Conservation (phyloP, 2,888 invertebrate genomes). For the Caenorhabditis zanzibari region DNA sequence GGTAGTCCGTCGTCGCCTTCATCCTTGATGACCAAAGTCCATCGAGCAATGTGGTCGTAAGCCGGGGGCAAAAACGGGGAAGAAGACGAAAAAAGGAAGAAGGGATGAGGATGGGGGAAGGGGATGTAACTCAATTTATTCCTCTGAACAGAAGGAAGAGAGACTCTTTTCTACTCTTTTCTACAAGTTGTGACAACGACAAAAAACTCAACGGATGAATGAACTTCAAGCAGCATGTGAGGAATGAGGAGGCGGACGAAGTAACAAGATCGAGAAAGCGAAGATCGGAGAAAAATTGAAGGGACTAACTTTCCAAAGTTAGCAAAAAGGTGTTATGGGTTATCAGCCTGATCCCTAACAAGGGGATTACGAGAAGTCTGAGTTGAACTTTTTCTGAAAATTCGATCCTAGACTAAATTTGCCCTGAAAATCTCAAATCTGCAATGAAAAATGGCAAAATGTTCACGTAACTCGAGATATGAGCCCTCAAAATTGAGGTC, state of each 20-base stretch:
- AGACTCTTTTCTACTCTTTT: too few relatives aligned
- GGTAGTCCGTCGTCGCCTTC: slow-evolving; percentile 24
- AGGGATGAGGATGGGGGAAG: background rate
- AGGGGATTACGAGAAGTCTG: too few relatives aligned
- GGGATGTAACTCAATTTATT: slow-evolving; percentile 58
- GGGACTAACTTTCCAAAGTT: background rate
- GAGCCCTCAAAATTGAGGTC: too few relatives aligned
- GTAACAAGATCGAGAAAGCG: slow-evolving; percentile 15
- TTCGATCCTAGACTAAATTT: too few relatives aligned
- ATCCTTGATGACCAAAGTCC: slow-evolving; percentile 48
- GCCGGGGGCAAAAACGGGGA: slow-evolving; percentile 33
- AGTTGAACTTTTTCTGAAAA: too few relatives aligned
- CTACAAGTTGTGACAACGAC: slow-evolving; percentile 31
- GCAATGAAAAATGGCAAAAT: too few relatives aligned
- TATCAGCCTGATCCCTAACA: too few relatives aligned
- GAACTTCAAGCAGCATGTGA: slow-evolving; percentile 53
- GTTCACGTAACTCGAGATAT: too few relatives aligned
- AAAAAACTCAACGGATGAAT: slow-evolving; percentile 43
- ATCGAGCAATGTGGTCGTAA: slow-evolving; percentile 38
- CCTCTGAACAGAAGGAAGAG: slow-evolving; percentile 48
- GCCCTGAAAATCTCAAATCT: too few relatives aligned
- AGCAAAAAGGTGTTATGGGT: too few relatives aligned
- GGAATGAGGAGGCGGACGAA: slow-evolving; percentile 7
- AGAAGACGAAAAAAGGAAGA: slow-evolving; percentile 30
- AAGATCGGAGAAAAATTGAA: slow-evolving; percentile 20